Evolutionary conservation across 2,113 vertebrate species (phyloP).

Genomic region (Paraplagusia blochii): DNA sequence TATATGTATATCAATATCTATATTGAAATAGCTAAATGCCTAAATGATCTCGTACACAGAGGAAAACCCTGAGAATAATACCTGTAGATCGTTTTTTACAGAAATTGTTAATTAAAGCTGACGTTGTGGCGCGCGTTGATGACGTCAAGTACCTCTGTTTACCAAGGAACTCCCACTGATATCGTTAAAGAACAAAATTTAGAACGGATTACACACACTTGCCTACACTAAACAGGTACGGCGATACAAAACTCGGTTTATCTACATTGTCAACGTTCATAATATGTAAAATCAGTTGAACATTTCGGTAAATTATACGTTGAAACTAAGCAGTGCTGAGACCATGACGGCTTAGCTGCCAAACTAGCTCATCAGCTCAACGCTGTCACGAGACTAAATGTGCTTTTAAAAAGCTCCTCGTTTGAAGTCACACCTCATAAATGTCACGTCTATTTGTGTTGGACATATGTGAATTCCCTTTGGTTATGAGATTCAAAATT

Average conservation of each 20-base stretch:
- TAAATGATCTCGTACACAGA: no score
- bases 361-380: slow-evolving; percentile 15
- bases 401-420: background rate
- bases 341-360: slow-evolving; percentile 55
- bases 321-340: slow-evolving; percentile 37
- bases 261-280: background rate
- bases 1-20: no score
- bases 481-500: background rate
- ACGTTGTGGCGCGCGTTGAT: slow-evolving; percentile 48
- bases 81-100: background rate
- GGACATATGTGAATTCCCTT: background rate
- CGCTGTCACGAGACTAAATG: slow-evolving; percentile 2
- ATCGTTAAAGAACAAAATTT: slow-evolving; percentile 33
- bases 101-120: slow-evolving; percentile 22
- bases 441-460: no score
- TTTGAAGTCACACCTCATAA: background rate
- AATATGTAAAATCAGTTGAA: accelerated
- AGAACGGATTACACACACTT: slow-evolving; percentile 12
- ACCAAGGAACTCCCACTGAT: slow-evolving; percentile 43
- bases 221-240: slow-evolving; percentile 56
- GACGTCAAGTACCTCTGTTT: slow-evolving; percentile 48
- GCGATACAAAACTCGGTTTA: slow-evolving; percentile 15
- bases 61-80: no score
- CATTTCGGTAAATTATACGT: background rate
- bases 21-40: no score